Conservation (phyloP, 2,888 invertebrate genomes). For the Ophioninae sp. region DNA sequence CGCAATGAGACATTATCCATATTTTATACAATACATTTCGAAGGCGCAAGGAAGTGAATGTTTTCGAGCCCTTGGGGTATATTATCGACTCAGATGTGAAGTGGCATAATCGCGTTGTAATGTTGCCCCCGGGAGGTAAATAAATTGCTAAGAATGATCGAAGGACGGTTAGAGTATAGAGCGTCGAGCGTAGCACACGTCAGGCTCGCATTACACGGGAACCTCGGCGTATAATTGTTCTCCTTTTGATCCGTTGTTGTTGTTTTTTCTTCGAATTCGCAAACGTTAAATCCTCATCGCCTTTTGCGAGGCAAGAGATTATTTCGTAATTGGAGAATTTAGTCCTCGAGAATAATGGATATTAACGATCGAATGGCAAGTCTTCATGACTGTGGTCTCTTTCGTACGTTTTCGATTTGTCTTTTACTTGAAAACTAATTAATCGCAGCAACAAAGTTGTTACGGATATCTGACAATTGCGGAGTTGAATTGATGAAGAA, state of each 20-base stretch:
- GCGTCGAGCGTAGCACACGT: background rate
- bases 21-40: slow-evolving; percentile 12
- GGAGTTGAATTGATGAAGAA: no score
- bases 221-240: slow-evolving; percentile 23
- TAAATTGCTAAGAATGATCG: slow-evolving; percentile 54
- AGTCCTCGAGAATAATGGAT: background rate
- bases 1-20: slow-evolving; percentile 10
- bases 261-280: background rate
- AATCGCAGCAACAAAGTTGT: no score
- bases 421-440: no score
- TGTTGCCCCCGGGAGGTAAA: slow-evolving; percentile 47
- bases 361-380: background rate
- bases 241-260: background rate
- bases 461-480: no score
- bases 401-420: no score
- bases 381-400: background rate
- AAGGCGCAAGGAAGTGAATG: slow-evolving; percentile 4
- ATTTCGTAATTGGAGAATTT: background rate
- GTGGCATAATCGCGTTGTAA: slow-evolving; percentile 54
- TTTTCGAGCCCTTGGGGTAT: slow-evolving; percentile 9
- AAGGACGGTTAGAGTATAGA: slow-evolving; percentile 49
- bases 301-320: background rate
- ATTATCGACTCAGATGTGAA: background rate
- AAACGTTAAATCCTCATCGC: background rate
- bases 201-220: slow-evolving; percentile 10